phyloP scores from a whole-genome alignment of 2,888 invertebrate species.

The Coleophora flavipennella region DNA sequence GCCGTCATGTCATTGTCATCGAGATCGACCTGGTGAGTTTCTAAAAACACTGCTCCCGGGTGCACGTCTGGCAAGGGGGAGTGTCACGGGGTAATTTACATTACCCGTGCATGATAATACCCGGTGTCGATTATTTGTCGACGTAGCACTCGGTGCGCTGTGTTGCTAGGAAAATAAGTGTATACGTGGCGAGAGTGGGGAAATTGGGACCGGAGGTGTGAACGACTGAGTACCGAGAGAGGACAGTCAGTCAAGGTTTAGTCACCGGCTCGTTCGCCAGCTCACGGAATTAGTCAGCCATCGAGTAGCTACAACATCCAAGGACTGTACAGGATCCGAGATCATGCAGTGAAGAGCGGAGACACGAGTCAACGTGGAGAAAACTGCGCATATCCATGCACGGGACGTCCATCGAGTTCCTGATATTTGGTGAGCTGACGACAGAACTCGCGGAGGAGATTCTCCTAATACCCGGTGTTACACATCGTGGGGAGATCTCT shows the following conservation, averaged over 20 bases:
- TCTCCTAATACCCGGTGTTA: not conserved
- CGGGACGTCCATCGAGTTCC: not conserved
- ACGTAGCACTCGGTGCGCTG: not conserved
- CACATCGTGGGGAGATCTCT: not conserved
- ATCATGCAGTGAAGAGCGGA: not conserved
- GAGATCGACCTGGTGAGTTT: no score
- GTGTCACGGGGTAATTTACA: not conserved
- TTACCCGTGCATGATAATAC: not conserved
- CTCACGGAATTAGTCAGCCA: not conserved
- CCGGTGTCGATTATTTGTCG: conserved; percentile 4
- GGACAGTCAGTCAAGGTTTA: not conserved
- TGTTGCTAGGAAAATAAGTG: not conserved
- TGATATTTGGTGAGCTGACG: not conserved
- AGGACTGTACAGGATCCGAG: not conserved
- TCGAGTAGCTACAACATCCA: not conserved
- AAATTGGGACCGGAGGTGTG: not conserved
- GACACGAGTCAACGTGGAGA: not conserved
- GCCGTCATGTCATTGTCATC: no score
- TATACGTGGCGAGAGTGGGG: not conserved
- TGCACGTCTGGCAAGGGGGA: no score
- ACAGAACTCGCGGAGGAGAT: not conserved
- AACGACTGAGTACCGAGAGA: not conserved
- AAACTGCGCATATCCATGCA: not conserved
- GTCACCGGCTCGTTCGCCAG: not conserved
- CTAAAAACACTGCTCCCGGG: no score